Evolutionary conservation across 2,888 invertebrate species (phyloP).

Genomic region (Dolichomitus sp.): DNA sequence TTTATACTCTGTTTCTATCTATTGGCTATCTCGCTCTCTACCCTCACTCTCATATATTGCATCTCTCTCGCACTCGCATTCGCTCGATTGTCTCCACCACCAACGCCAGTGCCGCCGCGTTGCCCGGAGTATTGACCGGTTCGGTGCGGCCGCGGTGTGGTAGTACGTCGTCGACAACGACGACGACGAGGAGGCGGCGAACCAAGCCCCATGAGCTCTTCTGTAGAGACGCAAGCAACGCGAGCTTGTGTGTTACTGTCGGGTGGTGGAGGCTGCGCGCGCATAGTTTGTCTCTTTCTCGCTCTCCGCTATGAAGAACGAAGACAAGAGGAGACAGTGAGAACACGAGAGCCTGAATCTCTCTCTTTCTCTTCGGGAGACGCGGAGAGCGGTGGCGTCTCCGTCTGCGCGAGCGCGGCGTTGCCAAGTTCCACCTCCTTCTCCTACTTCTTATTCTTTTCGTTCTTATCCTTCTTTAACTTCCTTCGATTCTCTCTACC

Average conservation of each 20-base stretch:
- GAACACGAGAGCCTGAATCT: conserved; percentile 34
- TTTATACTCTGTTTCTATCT: conserved; percentile 8
- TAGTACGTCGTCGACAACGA: conserved; percentile 59
- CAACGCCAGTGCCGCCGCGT: conserved; percentile 77
- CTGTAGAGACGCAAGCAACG: conserved; percentile 42
- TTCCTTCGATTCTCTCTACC: conserved; percentile 46
- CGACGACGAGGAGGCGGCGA: conserved; percentile 31
- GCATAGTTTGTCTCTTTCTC: conserved; percentile 50
- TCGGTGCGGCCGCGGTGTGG: conserved; percentile 73
- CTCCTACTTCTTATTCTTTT: conserved; percentile 28
- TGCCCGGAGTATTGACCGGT: conserved; percentile 85
- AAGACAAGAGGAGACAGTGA: conserved; percentile 7
- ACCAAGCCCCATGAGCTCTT: not conserved
- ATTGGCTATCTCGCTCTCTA: conserved; percentile 7
- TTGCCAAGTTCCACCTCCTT: conserved; percentile 67
- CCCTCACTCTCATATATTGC: conserved; percentile 20
- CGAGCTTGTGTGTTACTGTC: conserved; percentile 17
- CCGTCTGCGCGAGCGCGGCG: conserved; percentile 63
- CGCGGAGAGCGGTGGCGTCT: conserved; percentile 16
- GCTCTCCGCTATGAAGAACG: conserved; percentile 12
- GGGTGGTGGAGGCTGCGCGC: conserved; percentile 58
- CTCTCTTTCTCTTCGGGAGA: conserved; percentile 2
- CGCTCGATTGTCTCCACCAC: conserved; percentile 45
- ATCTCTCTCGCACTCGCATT: conserved; percentile 58
- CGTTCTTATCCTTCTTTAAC: conserved; percentile 42